Percentiles rank a stretch among this genome's conserved stretches.
These are phyloP conservation scores for Enoplosus armatus DNA, from an alignment of 2,797 vertebrate genomes.

Conservation along the genomic window DNA sequence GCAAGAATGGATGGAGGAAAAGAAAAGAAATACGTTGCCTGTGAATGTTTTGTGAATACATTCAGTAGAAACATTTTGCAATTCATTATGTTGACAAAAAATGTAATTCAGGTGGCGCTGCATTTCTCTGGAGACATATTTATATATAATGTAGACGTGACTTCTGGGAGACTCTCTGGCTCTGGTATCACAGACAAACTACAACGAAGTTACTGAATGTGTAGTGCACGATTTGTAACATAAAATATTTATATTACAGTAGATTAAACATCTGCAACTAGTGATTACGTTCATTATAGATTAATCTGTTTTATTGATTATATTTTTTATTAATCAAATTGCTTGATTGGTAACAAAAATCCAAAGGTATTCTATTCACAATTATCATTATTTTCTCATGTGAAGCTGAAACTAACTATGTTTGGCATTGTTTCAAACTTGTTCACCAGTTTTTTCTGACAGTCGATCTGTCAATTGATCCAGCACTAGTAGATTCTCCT, in stretches of 20 bases:
- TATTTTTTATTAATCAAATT: not conserved
- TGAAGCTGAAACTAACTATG: not conserved
- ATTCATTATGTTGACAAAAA: constrained; percentile 1
- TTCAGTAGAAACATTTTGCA: not conserved
- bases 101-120: not conserved
- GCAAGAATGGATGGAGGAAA: not conserved
- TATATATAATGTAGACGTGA: not conserved
- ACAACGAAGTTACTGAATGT: not conserved
- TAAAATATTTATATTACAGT: not conserved
- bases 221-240: not conserved
- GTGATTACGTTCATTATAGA: not conserved
- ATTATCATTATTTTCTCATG: not conserved
- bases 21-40: not conserved
- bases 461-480: too few relatives aligned
- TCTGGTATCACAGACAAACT: not conserved
- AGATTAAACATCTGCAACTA: not conserved
- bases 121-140: not conserved
- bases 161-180: not conserved
- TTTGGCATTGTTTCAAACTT: too few relatives aligned
- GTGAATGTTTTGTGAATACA: not conserved
- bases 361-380: not conserved
- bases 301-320: not conserved
- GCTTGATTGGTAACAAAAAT: not conserved
- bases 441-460: too few relatives aligned
- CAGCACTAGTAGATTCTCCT: not conserved